A percentile compares a stretch with the other conserved stretches of the same genome.
These are phyloP conservation scores for Orcinus orca DNA, from an alignment of 2,113 vertebrate species.

Conservation along the genomic window DNA sequence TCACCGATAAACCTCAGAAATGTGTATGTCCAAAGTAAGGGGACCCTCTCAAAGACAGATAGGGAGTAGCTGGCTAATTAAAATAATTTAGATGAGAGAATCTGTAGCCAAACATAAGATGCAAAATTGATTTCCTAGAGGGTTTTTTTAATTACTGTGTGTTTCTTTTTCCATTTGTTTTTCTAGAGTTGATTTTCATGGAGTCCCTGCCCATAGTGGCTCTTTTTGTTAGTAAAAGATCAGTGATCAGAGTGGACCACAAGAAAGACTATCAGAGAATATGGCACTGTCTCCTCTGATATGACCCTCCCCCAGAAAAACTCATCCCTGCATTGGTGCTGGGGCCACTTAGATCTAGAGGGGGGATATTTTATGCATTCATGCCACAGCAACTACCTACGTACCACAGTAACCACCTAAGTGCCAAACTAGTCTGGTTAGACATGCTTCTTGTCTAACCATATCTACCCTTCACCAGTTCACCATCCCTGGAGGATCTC, in stretches of 20 bases:
- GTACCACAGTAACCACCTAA: background rate
- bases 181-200: background rate
- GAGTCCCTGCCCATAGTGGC: background rate
- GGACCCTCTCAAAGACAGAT: background rate
- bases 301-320: background rate
- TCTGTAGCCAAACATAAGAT: background rate
- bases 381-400: background rate
- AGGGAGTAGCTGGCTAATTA: background rate
- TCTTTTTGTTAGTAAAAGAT: background rate
- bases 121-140: background rate
- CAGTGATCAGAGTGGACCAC: background rate
- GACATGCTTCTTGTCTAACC: fast-evolving
- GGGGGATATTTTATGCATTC: background rate
- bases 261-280: background rate
- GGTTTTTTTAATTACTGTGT: background rate
- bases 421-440: background rate
- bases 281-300: background rate
- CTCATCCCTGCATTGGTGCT: background rate
- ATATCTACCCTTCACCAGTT: background rate
- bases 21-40: background rate
- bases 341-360: background rate
- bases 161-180: background rate
- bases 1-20: background rate
- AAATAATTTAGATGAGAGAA: background rate
- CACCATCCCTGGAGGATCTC: background rate